Percentiles rank a stretch among this genome's conserved stretches.
Evolutionary conservation across 2,888 invertebrate species (phyloP).

Genomic region (Coelopa pilipes): DNA sequence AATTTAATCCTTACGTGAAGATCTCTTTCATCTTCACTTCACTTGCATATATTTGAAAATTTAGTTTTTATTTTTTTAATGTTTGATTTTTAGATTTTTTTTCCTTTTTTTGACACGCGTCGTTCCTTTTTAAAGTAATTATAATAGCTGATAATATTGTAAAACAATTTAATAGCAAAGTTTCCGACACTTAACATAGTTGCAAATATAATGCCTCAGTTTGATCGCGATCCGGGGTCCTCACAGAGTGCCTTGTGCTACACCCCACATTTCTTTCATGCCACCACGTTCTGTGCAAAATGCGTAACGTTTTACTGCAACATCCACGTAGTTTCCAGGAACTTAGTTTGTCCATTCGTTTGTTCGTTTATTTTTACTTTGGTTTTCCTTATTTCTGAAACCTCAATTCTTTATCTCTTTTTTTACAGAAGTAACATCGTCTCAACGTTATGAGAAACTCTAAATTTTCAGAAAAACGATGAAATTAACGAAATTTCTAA

Average conservation of each 20-base stretch:
- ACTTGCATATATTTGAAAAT: too few species aligned
- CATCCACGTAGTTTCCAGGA: too few species aligned
- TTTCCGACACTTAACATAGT: neutral
- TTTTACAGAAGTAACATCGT: slow-evolving; percentile 90
- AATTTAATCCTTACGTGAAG: neutral
- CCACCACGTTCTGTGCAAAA: too few species aligned
- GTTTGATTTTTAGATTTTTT: too few species aligned
- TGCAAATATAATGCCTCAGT: neutral
- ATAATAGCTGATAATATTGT: neutral
- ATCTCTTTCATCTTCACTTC: too few species aligned
- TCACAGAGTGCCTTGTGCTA: too few species aligned
- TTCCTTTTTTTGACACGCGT: too few species aligned
- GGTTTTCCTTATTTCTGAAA: slow-evolving; percentile 45
- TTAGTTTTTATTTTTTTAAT: too few species aligned
- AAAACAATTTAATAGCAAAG: neutral
- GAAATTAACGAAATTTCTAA: neutral
- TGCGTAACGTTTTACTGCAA: too few species aligned
- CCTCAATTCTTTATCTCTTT: slow-evolving; percentile 66
- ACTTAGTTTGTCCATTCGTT: slow-evolving; percentile 2
- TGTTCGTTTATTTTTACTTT: neutral
- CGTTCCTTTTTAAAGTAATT: too few species aligned
- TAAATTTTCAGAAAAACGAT: slow-evolving; percentile 66
- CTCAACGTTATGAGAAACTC: slow-evolving; percentile 93
- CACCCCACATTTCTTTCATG: too few species aligned
- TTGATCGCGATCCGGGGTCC: neutral